Evolutionary conservation across 2,797 vertebrate species (phyloP), one percentile per base, ranked within the genome.

Genomic region (Sebastes iracundus): DNA sequence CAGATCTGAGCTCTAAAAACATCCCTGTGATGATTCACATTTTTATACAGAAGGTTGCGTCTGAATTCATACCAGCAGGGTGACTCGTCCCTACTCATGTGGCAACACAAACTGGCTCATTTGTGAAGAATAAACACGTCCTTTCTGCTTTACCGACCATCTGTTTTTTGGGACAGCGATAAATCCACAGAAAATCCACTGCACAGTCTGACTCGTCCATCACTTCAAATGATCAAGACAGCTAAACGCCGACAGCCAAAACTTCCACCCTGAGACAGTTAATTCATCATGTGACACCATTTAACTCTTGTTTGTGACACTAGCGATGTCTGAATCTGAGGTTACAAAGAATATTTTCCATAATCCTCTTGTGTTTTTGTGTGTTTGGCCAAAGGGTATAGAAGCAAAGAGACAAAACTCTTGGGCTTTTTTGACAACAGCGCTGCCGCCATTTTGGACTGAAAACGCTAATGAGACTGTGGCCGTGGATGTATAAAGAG

Each of bases 301-400:
- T 74, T 35, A 56, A 68, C 59, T 69, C 32, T 46, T n/a, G 55
- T 69, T 32, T 13, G 22, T 69, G 27, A 68, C 35, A 12, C n/a
- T 18, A 4, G 42, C 2, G 2, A 32, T 20, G 67, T 79, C 69
- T 77, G 69, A 27, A 61, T 46, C 63, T 53, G 42, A 83, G 33
- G 66, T 71, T 81, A 86, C 72, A 65, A 85, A 75, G 49, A 85
- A 69, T 38, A 56, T 78, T 70, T 78, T 71, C 77, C 72, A 79
- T 66, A 75, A 81, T 82, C 52, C 82, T 79, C 77, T 16, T 49
- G 67, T 72, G 56, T 52, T 75, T 70, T 23, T 55, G 20, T 55
- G 52, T 22, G 6, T 69, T 70, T 25, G 46, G 18, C 46, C 0
- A 49, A 49, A 49, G 46, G 18, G 46, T 52, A 52, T n/a, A 52